Conservation (phyloP, 1,140 invertebrate species). For the Formica exsecta region DNA sequence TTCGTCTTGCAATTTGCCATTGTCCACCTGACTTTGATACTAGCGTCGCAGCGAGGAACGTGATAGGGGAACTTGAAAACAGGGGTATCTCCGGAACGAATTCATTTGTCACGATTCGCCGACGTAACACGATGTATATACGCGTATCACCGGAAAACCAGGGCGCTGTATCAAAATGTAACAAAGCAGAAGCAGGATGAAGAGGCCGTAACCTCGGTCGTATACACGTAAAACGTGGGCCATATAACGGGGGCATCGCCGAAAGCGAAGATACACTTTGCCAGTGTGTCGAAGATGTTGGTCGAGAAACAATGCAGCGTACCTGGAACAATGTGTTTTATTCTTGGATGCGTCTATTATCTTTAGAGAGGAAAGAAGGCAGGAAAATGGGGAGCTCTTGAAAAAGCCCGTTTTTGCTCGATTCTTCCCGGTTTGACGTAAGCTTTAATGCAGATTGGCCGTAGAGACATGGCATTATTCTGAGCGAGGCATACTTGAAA, state of each 20-base stretch:
- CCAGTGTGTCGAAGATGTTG: slow-evolving; percentile 42
- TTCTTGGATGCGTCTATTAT: slow-evolving; percentile 42
- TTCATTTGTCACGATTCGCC: slow-evolving; percentile 50
- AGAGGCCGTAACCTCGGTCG: neutral
- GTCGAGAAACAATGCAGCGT: slow-evolving; percentile 38
- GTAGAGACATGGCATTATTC: neutral
- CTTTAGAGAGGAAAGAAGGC: slow-evolving; percentile 5
- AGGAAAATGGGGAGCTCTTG: slow-evolving; percentile 10
- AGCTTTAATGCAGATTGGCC: slow-evolving; percentile 20
- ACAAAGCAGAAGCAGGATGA: slow-evolving; percentile 38
- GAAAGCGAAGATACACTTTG: slow-evolving; percentile 51
- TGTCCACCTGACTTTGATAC: slow-evolving; percentile 39
- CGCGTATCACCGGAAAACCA: slow-evolving; percentile 29
- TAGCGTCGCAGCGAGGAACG: neutral
- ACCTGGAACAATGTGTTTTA: slow-evolving; percentile 48
- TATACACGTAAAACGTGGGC: neutral
- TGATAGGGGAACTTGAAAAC: slow-evolving; percentile 46
- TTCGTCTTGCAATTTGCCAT: slow-evolving; percentile 23
- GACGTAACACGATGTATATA: slow-evolving; percentile 26
- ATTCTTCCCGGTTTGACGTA: slow-evolving; percentile 26
- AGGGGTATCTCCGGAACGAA: slow-evolving; percentile 28
- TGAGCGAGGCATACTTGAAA: neutral
- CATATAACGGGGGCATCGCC: neutral
- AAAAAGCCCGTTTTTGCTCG: neutral
- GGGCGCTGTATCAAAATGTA: slow-evolving; percentile 40